phyloP scores from a whole-genome alignment of 2,797 vertebrate genomes.

The Clarias laeviceps region DNA sequence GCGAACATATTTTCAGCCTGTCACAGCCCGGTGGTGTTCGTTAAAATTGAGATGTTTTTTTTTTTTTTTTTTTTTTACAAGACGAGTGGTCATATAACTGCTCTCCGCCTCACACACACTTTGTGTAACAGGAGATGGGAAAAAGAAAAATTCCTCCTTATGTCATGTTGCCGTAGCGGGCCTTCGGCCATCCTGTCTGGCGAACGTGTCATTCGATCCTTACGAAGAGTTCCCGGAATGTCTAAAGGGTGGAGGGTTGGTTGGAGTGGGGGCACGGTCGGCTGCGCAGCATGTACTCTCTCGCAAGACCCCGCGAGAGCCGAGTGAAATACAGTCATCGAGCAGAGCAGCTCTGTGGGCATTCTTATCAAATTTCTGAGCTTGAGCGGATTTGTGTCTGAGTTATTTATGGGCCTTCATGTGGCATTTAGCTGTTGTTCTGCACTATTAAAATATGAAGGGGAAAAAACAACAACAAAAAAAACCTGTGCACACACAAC shows the following conservation, averaged over 20 bases:
- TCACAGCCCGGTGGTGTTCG: neutral
- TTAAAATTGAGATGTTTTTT: neutral
- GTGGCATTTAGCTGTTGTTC: conserved; percentile 14
- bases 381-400: conserved; percentile 16
- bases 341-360: conserved; percentile 23
- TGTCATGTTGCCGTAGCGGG: conserved; percentile 60
- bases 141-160: conserved; percentile 40
- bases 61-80: conserved; percentile 21
- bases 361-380: conserved; percentile 42
- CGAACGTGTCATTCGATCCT: conserved; percentile 67
- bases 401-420: conserved; percentile 46
- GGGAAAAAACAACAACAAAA: neutral
- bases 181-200: conserved; percentile 62
- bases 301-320: conserved; percentile 8
- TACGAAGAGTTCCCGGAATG: conserved; percentile 68
- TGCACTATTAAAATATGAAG: conserved; percentile 5
- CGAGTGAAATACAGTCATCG: conserved; percentile 44
- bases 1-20: conserved; percentile 28
- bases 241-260: conserved; percentile 32
- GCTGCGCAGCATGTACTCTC: neutral
- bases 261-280: neutral
- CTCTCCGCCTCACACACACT: conserved; percentile 44
- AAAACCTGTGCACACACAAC: conserved; percentile 3
- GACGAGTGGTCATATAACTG: conserved; percentile 22
- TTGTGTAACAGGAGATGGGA: conserved; percentile 39